Evolutionary conservation across 2,113 vertebrate genomes (phyloP), one percentile per base, ranked within the genome.

Genomic region (Datnioides undecimradiatus): DNA sequence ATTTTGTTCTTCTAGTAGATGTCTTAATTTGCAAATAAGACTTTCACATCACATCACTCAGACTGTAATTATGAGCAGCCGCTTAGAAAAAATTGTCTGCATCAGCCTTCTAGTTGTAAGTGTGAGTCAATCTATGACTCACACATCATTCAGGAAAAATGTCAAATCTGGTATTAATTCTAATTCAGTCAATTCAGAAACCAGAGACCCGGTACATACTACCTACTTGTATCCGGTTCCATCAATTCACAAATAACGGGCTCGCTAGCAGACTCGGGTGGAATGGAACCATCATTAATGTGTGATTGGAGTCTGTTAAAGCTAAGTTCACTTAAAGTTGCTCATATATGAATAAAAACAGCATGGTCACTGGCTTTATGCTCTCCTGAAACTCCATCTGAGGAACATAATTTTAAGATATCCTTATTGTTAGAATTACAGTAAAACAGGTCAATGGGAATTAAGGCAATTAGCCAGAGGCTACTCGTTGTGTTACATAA

Each of bases 51-150:
- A 23, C 29, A 23, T 49, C 21, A 9, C 5, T 51, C 67, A 41
- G 25, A n/a, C 16, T 54, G 36, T 43, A 46, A 65, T 33, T 55
- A 65, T 4, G 5, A 55, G 48, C 36, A 34, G 48, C 29, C 21
- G 41, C 27, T 51, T 6, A 21, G n/a, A 51, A 45, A 36, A 49
- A 68, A 17, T 7, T 8, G 12, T 48, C 73, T 57, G 62, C 8
- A 46, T 59, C 40, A 34, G 60, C 38, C 60, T n/a, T 54, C 46
- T 41, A 8, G 36, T 63, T 41, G 58, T 51, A 31, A 34, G 40
- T 48, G 29, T 68, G 54, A 68, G 40, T 66, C 51, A 29, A 38
- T 14, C 6, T 48, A 36, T 76, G 73, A 76, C 62, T 76, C 73
- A 76, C 13, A 5, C 49, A 46, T 46, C 31, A 57, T 58, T 66